Evolutionary conservation across 2,888 invertebrate genomes (phyloP), one percentile per base, ranked within the genome.

Genomic region (Ormyrus nitidulus): DNA sequence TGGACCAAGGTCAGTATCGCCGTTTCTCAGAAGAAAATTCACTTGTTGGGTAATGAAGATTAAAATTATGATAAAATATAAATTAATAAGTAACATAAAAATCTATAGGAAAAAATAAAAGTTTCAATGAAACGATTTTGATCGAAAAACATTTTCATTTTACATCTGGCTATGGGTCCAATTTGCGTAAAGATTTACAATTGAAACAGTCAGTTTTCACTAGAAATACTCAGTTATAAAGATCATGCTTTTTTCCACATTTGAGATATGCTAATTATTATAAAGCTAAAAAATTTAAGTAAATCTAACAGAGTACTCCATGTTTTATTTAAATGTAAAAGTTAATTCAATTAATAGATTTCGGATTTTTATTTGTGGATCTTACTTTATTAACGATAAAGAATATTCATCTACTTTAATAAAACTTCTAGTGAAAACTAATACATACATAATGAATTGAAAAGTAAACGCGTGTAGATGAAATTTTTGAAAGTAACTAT

Each of bases 371-470:
- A 9, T 61, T 10, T 46, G 11, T 64, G 11, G 34, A 34, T 64
- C 13, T 46, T 11, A 64, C 46, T 48, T n/a, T 48, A 34, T 34
- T 34, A 34, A 64, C 5, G 6, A 48, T 61, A 9, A 10, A 7
- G 34, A 19, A 6, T 34, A 34, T 59, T 66, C 53, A 10, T 66
- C 34, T 34, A 34, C 48, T n/a, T 19, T 76, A 8, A 53, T 54
- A 5, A 65, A 34, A 34, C 84, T 87, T 86, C 86, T 86, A 87
- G 87, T 88, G 87, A 87, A 88, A 88, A 88, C 86, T 86, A 86
- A 85, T 83, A 85, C 78, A 80, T 44, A 69, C 59, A 48, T 10
- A 58, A 2, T 46, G 58, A 79, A 51, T 71, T 54, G 48, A 74
- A 79, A 53, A 66, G 1, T 61, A 62, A 56, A 70, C 51, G 13